Base-by-base conservation (phyloP, 2,113 vertebrate genomes). In the Electrona antarctica region DNA sequence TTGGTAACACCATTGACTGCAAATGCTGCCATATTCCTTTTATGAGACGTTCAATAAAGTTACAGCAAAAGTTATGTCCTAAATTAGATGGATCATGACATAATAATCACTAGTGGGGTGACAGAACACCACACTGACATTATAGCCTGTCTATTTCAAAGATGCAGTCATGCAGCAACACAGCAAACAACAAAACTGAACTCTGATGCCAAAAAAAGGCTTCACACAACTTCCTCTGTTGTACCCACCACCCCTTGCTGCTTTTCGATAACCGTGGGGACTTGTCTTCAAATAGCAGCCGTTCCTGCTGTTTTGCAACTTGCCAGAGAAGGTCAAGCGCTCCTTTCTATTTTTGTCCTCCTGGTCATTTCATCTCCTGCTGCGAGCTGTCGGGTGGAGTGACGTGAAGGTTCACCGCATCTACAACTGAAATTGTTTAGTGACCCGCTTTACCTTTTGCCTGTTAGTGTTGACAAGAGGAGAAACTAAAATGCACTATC, bases 231-330 rank as follows among this genome's bases (percentile, higher is more conserved):
- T 56, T 56, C 7, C 9, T 74, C 75, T 56, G 54, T 76, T 63
- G 21, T 63, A 21, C 7, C 29, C 14, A n/a, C 33, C 1, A 46
- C 76, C 83, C 72, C 82, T 84, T 54, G 82, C 47, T 76, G 83
- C 61, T 86, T 87, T 84, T 71, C 74, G 66, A 83, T 85, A 73
- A 74, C 69, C 14, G 67, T n/a, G 41, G 74, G 69, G 85, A 85
- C 73, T 79, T 58, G 67, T 21, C 54, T 75, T 76, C 49, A 77
- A 77, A 84, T 13, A 67, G 13, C 49, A 41, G 55, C 48, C 21
- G 41, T 52, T 69, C 50, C 10, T 78, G 7, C 15, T 64, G 51
- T 79, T 76, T 77, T 61, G 21, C 60, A 76, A 51, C 67, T 45
- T 15, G 56, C 12, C 49, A 57, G 33, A 55, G 28, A 29, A 76